Evolutionary conservation across 1,140 invertebrate genomes (phyloP).

Genomic region (Cheumatopsyche charites): DNA sequence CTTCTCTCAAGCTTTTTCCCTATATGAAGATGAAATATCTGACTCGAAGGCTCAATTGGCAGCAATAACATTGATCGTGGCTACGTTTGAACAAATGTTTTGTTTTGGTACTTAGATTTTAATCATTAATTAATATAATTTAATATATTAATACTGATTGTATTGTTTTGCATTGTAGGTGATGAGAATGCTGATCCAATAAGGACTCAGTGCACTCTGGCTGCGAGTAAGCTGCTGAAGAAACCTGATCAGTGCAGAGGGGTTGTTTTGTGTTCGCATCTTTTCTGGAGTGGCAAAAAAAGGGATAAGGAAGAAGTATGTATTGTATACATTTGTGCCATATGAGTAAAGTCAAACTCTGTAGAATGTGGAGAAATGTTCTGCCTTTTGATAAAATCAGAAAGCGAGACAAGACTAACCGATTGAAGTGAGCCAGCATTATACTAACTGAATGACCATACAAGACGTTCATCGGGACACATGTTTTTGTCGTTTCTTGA

Average conservation of each 20-base stretch:
- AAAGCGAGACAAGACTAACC: too few relatives aligned
- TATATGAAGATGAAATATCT: constrained; percentile 99
- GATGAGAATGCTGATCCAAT: constrained; percentile 98
- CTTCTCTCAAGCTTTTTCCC: constrained; percentile 95
- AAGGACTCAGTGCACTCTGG: constrained; percentile 90
- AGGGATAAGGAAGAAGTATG: constrained; percentile 70
- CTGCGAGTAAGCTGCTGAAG: constrained; percentile 94
- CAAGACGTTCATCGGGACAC: too few relatives aligned
- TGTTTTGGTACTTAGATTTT: constrained; percentile 72
- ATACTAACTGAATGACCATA: too few relatives aligned
- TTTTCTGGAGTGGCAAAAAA: constrained; percentile 95
- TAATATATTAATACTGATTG: background rate
- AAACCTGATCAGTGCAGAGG: constrained; percentile 97
- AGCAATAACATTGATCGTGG: constrained; percentile 94
- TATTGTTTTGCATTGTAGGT: constrained; percentile 48
- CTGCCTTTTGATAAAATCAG: too few relatives aligned
- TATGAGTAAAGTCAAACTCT: too few relatives aligned
- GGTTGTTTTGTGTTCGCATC: constrained; percentile 88
- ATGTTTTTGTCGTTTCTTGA: too few relatives aligned
- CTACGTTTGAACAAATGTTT: constrained; percentile 92
- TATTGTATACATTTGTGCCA: background rate
- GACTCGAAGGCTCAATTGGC: constrained; percentile 97
- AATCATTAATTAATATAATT: too few relatives aligned
- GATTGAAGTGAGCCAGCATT: too few relatives aligned
- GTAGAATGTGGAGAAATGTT: too few relatives aligned